Conservation (phyloP, 2,888 invertebrate genomes). For the Thymelicus sylvestris region DNA sequence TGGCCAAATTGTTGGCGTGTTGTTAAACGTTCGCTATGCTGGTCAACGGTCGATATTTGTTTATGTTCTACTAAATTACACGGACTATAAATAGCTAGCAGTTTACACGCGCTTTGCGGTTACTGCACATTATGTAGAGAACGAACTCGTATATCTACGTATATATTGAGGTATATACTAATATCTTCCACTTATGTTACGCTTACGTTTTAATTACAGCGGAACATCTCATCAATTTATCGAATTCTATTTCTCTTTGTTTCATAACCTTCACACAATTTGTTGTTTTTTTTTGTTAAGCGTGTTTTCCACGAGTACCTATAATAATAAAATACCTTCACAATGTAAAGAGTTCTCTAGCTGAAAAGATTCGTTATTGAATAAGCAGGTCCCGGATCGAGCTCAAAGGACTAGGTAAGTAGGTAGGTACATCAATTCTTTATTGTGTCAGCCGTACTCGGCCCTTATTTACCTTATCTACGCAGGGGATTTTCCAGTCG, state of each 20-base stretch:
- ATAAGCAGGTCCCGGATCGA: too few species aligned
- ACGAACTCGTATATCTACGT: not conserved
- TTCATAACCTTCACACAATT: constrained; percentile 12
- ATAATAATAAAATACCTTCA: too few species aligned
- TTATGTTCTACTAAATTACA: constrained; percentile 57
- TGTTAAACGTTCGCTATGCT: constrained; percentile 76
- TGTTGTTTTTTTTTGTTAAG: not conserved
- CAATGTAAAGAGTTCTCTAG: too few species aligned
- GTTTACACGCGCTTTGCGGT: constrained; percentile 31
- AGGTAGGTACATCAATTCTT: too few species aligned
- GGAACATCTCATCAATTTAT: constrained; percentile 1
- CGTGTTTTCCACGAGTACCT: too few species aligned
- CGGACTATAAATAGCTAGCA: constrained; percentile 42
- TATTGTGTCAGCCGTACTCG: too few species aligned
- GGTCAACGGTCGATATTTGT: constrained; percentile 73
- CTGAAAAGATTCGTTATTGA: too few species aligned
- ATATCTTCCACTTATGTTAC: constrained; percentile 8
- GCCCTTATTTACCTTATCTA: too few species aligned
- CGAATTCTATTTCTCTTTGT: not conserved
- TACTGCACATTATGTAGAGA: constrained; percentile 28
- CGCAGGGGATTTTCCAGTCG: not conserved
- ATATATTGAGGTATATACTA: not conserved
- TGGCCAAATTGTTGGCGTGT: constrained; percentile 72
- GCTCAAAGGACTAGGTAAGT: too few species aligned
- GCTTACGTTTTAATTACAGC: not conserved